Evolutionary conservation across 2,888 invertebrate species (phyloP).

Genomic region (Prenolepis imparis): DNA sequence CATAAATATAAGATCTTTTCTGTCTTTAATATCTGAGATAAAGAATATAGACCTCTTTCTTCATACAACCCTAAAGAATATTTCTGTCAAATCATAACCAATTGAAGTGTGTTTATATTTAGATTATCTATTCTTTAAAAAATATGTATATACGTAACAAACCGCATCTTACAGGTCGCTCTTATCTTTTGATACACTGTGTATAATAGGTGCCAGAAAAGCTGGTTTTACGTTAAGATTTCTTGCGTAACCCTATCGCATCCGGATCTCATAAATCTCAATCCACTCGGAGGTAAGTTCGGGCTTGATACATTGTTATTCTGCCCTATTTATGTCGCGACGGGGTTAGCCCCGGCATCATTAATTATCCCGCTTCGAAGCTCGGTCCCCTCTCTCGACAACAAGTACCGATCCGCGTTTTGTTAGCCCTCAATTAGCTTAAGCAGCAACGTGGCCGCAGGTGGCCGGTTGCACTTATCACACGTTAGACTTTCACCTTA

Average conservation of each 20-base stretch:
- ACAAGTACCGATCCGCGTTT: constrained; percentile 36
- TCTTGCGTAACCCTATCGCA: constrained; percentile 44
- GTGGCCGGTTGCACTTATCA: constrained; percentile 55
- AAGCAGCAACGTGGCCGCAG: constrained; percentile 45
- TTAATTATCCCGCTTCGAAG: constrained; percentile 40
- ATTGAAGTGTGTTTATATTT: no score
- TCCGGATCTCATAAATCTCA: constrained; percentile 52
- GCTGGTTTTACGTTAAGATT: constrained; percentile 22
- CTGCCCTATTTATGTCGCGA: constrained; percentile 44
- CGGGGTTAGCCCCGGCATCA: constrained; percentile 20
- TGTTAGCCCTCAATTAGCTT: not conserved
- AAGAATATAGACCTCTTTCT: no score
- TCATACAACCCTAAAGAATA: no score
- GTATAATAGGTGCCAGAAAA: constrained; percentile 1
- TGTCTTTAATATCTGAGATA: no score
- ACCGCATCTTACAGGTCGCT: not conserved
- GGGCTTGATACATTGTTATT: constrained; percentile 43
- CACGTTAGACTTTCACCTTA: constrained; percentile 71
- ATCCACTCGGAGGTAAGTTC: constrained; percentile 48
- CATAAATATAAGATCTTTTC: no score
- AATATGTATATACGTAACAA: not conserved
- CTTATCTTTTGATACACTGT: constrained; percentile 4
- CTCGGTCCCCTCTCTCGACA: constrained; percentile 1
- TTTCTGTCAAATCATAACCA: no score
- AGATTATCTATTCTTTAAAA: not conserved